Evolutionary conservation across 2,888 invertebrate genomes (phyloP).

Genomic region (Zonitis immaculata): DNA sequence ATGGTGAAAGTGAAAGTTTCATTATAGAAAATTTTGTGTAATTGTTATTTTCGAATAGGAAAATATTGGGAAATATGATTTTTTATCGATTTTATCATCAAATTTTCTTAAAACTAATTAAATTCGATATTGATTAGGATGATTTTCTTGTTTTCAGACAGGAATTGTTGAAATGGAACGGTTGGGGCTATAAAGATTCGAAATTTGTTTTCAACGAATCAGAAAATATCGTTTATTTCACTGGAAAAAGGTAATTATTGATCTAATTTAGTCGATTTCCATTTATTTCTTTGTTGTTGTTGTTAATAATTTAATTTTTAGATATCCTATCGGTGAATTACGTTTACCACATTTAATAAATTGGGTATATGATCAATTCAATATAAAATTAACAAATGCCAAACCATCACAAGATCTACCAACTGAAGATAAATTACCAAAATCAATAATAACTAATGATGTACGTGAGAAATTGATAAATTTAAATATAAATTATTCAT

Average conservation of each 20-base stretch:
- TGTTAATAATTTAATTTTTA: too few relatives aligned
- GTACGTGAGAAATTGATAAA: slow-evolving; percentile 57
- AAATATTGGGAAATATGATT: too few relatives aligned
- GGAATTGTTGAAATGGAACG: slow-evolving; percentile 94
- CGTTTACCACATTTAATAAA: slow-evolving; percentile 72
- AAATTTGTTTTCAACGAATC: slow-evolving; percentile 67
- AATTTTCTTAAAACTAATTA: too few relatives aligned
- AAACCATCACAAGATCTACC: slow-evolving; percentile 56
- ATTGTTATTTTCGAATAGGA: too few relatives aligned
- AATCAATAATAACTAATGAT: slow-evolving; percentile 58
- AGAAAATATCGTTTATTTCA: slow-evolving; percentile 73
- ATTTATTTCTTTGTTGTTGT: too few relatives aligned
- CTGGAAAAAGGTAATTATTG: slow-evolving; percentile 82
- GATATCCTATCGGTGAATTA: slow-evolving; percentile 73
- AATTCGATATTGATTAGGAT: too few relatives aligned
- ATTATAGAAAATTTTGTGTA: too few relatives aligned
- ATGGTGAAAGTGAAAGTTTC: too few relatives aligned
- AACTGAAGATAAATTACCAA: slow-evolving; percentile 56
- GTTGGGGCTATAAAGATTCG: slow-evolving; percentile 99
- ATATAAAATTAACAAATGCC: slow-evolving; percentile 56
- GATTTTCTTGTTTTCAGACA: too few relatives aligned
- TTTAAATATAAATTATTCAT: slow-evolving; percentile 58
- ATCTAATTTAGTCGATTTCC: too few relatives aligned
- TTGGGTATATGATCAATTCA: slow-evolving; percentile 74
- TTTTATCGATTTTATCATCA: too few relatives aligned